Evolutionary conservation across 2,888 invertebrate species (phyloP).

Genomic region (Spilosoma lubricipeda): DNA sequence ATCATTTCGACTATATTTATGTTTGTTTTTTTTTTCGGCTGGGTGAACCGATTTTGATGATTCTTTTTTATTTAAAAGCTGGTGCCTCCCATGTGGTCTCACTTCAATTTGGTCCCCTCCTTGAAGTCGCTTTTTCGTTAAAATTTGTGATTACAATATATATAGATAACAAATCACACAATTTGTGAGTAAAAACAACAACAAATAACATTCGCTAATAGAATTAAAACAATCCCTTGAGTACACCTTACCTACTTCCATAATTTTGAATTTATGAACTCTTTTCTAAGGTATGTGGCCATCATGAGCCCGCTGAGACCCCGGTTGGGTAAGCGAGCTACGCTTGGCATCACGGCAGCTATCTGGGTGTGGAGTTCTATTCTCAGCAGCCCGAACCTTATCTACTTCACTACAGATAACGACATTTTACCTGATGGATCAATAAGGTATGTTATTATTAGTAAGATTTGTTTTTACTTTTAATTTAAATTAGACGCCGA

Average conservation of each 20-base stretch:
- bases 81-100: too few species aligned
- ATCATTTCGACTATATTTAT: too few species aligned
- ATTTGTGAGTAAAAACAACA: neutral
- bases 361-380: slow-evolving; percentile 94
- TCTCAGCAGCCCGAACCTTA: slow-evolving; percentile 93
- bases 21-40: too few species aligned
- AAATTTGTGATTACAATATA: too few species aligned
- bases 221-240: too few species aligned
- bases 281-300: slow-evolving; percentile 93
- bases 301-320: slow-evolving; percentile 97
- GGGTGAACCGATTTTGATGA: too few species aligned
- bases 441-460: slow-evolving; percentile 60
- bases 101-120: too few species aligned
- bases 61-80: too few species aligned
- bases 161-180: neutral
- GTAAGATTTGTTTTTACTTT: neutral
- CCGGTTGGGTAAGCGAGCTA: slow-evolving; percentile 93
- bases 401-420: slow-evolving; percentile 92
- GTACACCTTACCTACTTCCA: neutral
- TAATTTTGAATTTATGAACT: neutral
- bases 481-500: neutral
- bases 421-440: slow-evolving; percentile 80
- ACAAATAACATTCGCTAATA: neutral
- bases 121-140: too few species aligned
- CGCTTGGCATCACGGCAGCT: slow-evolving; percentile 92